These are phyloP conservation scores for Heliconius eleuchia DNA, from an alignment of 1,140 invertebrate genomes.

Conservation along the genomic window DNA sequence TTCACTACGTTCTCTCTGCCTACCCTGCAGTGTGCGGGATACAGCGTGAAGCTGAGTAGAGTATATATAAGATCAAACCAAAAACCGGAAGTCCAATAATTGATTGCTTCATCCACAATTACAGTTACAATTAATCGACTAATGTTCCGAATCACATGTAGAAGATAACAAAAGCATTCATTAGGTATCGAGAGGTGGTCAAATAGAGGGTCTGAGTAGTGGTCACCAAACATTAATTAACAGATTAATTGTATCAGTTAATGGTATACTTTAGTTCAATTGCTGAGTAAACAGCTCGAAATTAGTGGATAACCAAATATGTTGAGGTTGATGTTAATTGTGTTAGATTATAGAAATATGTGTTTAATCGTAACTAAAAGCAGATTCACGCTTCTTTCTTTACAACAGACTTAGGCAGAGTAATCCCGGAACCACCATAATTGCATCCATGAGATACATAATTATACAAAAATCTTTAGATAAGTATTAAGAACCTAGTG, in stretches of 20 bases:
- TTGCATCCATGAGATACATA: too few relatives aligned
- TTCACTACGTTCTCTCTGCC: too few relatives aligned
- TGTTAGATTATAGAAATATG: not conserved
- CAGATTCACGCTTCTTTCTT: too few relatives aligned
- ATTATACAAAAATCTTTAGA: too few relatives aligned
- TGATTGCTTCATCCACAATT: not conserved
- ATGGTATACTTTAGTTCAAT: constrained; percentile 53
- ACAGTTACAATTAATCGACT: constrained; percentile 25
- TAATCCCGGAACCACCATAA: too few relatives aligned
- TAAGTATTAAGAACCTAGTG: too few relatives aligned
- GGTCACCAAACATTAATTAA: constrained; percentile 62
- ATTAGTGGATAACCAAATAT: constrained; percentile 15
- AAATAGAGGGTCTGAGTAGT: constrained; percentile 44
- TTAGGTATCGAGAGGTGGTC: constrained; percentile 55
- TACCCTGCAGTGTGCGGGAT: too few relatives aligned
- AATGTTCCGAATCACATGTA: constrained; percentile 18
- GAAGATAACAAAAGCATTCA: constrained; percentile 38
- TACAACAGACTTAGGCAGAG: too few relatives aligned
- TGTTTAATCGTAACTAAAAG: not conserved
- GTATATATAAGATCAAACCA: not conserved
- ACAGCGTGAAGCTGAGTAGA: too few relatives aligned
- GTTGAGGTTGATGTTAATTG: constrained; percentile 10
- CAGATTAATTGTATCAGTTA: constrained; percentile 67
- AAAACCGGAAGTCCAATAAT: constrained; percentile 7
- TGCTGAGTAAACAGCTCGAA: constrained; percentile 37